These are phyloP conservation scores for Solen grandis DNA, from an alignment of 1,140 invertebrate species.

Conservation along the genomic window DNA sequence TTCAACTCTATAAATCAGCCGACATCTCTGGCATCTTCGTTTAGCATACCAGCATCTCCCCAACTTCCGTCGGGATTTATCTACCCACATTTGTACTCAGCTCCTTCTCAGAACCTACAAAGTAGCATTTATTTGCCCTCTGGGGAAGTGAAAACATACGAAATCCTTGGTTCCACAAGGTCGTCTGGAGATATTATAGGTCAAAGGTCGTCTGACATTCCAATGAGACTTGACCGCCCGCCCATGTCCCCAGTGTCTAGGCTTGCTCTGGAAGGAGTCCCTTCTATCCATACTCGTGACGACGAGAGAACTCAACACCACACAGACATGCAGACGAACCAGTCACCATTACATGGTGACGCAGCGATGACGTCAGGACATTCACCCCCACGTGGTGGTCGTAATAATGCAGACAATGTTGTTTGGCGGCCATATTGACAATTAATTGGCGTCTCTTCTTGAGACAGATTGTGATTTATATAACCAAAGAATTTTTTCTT, in stretches of 20 bases:
- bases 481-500: too few relatives aligned
- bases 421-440: slow-evolving; percentile 73
- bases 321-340: slow-evolving; percentile 50
- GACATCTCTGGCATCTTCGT: slow-evolving; percentile 60
- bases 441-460: neutral
- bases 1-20: slow-evolving; percentile 64
- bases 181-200: slow-evolving; percentile 32
- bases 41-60: slow-evolving; percentile 57
- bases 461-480: too few relatives aligned
- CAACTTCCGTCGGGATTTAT: slow-evolving; percentile 66
- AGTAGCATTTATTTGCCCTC: slow-evolving; percentile 65
- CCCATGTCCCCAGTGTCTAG: slow-evolving; percentile 49
- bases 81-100: slow-evolving; percentile 69
- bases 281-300: slow-evolving; percentile 11
- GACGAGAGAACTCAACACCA: slow-evolving; percentile 50
- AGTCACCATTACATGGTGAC: slow-evolving; percentile 34
- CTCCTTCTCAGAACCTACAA: slow-evolving; percentile 60
- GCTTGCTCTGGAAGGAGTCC: slow-evolving; percentile 28
- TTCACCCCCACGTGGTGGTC: slow-evolving; percentile 55
- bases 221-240: slow-evolving; percentile 57
- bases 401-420: slow-evolving; percentile 54
- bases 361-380: slow-evolving; percentile 36
- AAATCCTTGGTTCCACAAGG: slow-evolving; percentile 50
- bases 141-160: slow-evolving; percentile 66
- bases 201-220: slow-evolving; percentile 56